Evolutionary conservation across 2,797 vertebrate species (phyloP).

Genomic region (Hirundo rustica): DNA sequence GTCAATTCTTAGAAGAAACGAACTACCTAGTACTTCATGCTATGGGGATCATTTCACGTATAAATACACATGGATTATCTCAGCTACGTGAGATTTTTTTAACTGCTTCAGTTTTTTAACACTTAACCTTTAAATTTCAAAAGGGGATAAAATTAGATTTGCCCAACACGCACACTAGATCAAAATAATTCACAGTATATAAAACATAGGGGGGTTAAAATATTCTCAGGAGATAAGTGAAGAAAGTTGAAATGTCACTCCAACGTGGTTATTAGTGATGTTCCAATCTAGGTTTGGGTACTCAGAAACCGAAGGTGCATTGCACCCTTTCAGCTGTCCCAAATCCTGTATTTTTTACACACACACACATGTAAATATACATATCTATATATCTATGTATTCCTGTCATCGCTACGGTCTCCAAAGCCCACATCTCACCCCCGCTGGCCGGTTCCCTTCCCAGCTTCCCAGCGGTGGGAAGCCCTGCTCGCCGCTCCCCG

Average conservation of each 20-base stretch:
- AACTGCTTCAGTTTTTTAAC: background rate
- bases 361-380: rapidly evolving
- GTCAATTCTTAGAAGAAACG: background rate
- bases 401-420: rapidly evolving
- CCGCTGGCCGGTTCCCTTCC: rapidly evolving
- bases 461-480: background rate
- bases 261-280: rapidly evolving
- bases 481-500: background rate
- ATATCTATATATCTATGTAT: too few species aligned
- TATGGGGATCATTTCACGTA: background rate
- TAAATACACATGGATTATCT: background rate
- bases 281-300: rapidly evolving
- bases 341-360: rapidly evolving
- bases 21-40: background rate
- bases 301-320: background rate
- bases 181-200: rapidly evolving
- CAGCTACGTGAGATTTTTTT: background rate
- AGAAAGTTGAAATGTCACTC: background rate
- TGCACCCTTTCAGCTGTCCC: background rate
- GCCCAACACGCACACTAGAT: background rate
- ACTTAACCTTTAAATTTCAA: background rate
- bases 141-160: background rate
- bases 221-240: background rate
- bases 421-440: rapidly evolving
- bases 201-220: rapidly evolving